Base-by-base conservation (phyloP, 2,113 vertebrate genomes). In the human (Homo sapiens) region DNA sequence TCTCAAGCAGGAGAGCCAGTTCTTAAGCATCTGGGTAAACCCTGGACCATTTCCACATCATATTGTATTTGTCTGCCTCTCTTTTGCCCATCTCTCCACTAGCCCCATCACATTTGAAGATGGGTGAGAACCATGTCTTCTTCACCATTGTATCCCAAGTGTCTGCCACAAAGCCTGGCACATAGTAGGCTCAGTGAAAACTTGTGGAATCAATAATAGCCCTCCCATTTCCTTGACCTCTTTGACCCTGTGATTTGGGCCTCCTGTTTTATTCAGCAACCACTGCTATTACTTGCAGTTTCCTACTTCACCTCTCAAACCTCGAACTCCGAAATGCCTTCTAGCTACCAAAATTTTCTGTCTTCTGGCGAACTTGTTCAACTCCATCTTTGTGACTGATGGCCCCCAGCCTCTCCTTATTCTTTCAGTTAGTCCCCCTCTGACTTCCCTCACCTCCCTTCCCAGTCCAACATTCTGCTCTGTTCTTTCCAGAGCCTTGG, bases 401-500 rank as follows among this genome's bases (percentile, higher is more conserved):
- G 87, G n/a, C 70, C 83, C 61, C 79, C 90, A 94, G 96, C 92
- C 85, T 96, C 61, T 92, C 86, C 27, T 83, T 93, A 87, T 97
- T 98, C 75, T 98, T 97, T 73, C n/a, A 75, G 68, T 75, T 55
- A 83, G 40, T 70, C 27, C 79, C 72, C 5, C 45, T 73, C 92
- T 87, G 86, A 92, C 76, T 96, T 89, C 80, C 64, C 25, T 96
- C 97, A 97, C 66, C 70, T 96, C 87, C 55, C 70, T 97, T 90
- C 75, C 70, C 90, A 90, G 92, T n/a, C 96, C 48, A 79, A 92
- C 92, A 96, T 79, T 93, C 92, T 95, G 61, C 87, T 96, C 95
- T 94, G 92, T 97, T 97, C 79, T 96, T 97, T 97, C 92, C 92
- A 94, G 78, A 92, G 61, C 68, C 92, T 93, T 92, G 90, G 92